These are phyloP conservation scores for Camelus bactrianus DNA, from an alignment of 2,113 vertebrate species.

Conservation along the genomic window DNA sequence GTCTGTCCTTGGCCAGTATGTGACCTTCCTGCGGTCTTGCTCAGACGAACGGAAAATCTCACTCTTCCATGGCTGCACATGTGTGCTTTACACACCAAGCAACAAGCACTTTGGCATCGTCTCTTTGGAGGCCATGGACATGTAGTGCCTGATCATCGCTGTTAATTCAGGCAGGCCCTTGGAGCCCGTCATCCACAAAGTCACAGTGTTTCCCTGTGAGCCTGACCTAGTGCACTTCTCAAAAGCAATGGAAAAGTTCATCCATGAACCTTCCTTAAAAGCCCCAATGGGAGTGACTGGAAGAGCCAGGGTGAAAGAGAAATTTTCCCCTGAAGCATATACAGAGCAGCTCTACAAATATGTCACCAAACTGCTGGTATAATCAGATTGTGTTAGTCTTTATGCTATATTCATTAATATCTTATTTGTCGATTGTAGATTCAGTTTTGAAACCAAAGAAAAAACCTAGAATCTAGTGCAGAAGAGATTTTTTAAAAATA, in stretches of 20 bases:
- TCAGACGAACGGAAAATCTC: constrained; percentile 94
- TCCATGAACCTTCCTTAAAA: constrained; percentile 91
- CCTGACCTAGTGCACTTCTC: constrained; percentile 92
- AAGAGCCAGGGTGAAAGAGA: constrained; percentile 91
- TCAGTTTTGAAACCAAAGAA: constrained; percentile 3
- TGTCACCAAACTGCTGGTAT: constrained; percentile 90
- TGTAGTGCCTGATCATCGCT: constrained; percentile 94
- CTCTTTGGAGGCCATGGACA: constrained; percentile 98
- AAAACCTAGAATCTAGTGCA: not conserved
- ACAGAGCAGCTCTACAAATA: constrained; percentile 93
- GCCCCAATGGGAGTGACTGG: constrained; percentile 94
- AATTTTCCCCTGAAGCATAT: constrained; percentile 95
- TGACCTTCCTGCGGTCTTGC: constrained; percentile 96
- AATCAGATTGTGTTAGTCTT: constrained; percentile 56
- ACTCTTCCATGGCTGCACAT: constrained; percentile 89
- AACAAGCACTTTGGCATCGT: constrained; percentile 99
- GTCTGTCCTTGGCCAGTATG: constrained; percentile 86
- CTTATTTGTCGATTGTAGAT: not conserved
- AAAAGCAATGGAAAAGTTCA: constrained; percentile 93
- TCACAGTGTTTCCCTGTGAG: constrained; percentile 95
- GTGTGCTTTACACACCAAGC: constrained; percentile 97
- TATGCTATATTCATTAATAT: not conserved
- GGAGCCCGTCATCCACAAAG: constrained; percentile 92
- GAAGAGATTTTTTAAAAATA: not conserved
- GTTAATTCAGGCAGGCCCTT: constrained; percentile 97